phyloP scores from a whole-genome alignment of 2,888 invertebrate species.

The Acleris cristana region DNA sequence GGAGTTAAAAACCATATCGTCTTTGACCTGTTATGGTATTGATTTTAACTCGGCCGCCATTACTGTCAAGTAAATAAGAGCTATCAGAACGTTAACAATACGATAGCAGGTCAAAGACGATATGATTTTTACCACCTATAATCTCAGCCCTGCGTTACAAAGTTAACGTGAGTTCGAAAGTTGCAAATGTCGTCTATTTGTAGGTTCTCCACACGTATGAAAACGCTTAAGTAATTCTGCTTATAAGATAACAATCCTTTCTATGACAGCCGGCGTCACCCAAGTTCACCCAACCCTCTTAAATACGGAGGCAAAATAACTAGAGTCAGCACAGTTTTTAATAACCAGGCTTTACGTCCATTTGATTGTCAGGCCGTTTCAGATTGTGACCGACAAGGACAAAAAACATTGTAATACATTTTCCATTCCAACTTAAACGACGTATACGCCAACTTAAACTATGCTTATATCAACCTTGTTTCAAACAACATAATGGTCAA shows the following conservation, averaged over 20 bases:
- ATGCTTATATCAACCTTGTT: background rate
- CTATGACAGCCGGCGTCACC: slow-evolving; percentile 22
- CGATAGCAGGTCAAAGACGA: no score
- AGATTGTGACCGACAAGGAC: slow-evolving; percentile 28
- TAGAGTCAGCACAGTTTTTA: slow-evolving; percentile 39
- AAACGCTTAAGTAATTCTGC: no score
- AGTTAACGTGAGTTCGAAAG: no score
- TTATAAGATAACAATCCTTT: background rate
- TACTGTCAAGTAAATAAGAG: no score
- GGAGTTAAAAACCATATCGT: no score
- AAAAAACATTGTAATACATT: slow-evolving; percentile 22
- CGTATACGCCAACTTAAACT: background rate
- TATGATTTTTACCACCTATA: no score
- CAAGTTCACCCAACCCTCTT: background rate
- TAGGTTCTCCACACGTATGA: no score
- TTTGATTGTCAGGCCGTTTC: slow-evolving; percentile 36
- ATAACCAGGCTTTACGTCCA: slow-evolving; percentile 37
- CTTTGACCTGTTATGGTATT: no score
- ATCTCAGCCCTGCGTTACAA: no score
- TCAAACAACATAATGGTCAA: background rate
- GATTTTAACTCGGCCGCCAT: no score
- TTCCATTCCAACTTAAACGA: background rate
- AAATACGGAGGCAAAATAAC: slow-evolving; percentile 31
- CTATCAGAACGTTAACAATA: no score
- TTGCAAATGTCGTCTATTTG: no score